Evolutionary conservation across 2,888 invertebrate species (phyloP).

Genomic region (Achlya flavicornis): DNA sequence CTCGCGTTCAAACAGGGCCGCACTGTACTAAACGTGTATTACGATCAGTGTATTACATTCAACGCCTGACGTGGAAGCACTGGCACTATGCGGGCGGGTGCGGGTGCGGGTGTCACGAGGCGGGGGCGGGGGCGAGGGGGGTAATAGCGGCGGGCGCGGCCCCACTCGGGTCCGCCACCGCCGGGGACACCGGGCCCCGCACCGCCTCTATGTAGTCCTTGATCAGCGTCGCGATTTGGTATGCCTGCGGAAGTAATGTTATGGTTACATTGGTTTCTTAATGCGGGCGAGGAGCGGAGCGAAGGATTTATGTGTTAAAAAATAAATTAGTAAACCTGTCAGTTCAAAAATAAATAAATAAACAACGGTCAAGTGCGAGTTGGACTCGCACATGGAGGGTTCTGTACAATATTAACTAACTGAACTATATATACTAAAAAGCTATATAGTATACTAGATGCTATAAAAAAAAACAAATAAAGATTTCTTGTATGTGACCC

Average conservation of each 20-base stretch:
- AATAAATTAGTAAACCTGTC: no score
- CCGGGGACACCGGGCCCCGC: constrained; percentile 79
- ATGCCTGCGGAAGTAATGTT: constrained; percentile 84
- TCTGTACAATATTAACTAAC: no score
- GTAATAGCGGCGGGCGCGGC: constrained; percentile 75
- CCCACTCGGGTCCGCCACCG: constrained; percentile 73
- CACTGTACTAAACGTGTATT: not conserved
- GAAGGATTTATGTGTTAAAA: no score
- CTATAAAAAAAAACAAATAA: no score
- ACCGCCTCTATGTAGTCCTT: constrained; percentile 90
- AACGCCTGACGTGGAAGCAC: constrained; percentile 81
- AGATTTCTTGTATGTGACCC: no score
- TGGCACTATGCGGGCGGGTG: constrained; percentile 80
- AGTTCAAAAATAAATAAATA: no score
- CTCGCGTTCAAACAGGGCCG: not conserved
- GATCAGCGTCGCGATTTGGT: constrained; percentile 96
- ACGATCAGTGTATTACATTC: constrained; percentile 20
- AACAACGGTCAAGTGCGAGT: no score
- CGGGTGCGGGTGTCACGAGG: constrained; percentile 77
- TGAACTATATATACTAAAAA: no score
- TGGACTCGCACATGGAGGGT: no score
- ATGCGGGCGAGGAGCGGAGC: no score
- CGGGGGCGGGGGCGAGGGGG: constrained; percentile 35
- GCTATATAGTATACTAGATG: no score
- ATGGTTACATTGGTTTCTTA: not conserved